Evolutionary conservation across 2,888 invertebrate genomes (phyloP).

Genomic region (Shargacucullia verbasci): DNA sequence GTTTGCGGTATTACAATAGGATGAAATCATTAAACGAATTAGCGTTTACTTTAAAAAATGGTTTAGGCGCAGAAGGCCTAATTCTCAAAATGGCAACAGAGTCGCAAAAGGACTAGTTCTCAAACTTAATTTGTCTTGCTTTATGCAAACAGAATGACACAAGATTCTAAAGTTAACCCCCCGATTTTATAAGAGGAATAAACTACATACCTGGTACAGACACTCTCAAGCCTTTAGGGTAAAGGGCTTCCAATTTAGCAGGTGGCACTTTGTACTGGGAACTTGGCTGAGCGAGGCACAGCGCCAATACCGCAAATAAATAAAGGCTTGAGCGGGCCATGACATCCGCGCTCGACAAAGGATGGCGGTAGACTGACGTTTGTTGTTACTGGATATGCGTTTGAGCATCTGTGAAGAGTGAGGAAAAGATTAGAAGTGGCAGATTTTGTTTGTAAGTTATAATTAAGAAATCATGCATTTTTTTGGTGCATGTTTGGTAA

Average conservation of each 20-base stretch:
- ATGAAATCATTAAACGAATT: too few relatives aligned
- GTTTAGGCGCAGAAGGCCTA: too few relatives aligned
- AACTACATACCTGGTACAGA: constrained; percentile 78
- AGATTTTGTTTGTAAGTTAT: constrained; percentile 2
- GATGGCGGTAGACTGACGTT: constrained; percentile 60
- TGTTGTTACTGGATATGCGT: constrained; percentile 48
- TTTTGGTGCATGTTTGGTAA: too few relatives aligned
- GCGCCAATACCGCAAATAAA: constrained; percentile 57
- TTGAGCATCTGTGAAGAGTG: constrained; percentile 52
- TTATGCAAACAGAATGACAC: too few relatives aligned
- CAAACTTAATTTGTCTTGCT: too few relatives aligned
- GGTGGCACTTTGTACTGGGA: constrained; percentile 81
- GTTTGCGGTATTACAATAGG: too few relatives aligned
- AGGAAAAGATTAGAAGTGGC: constrained; percentile 26
- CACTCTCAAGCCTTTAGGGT: constrained; percentile 89
- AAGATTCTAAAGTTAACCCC: background rate
- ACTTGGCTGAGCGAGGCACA: constrained; percentile 54
- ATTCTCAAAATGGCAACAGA: too few relatives aligned
- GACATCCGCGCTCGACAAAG: constrained; percentile 62
- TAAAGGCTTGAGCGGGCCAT: constrained; percentile 57
- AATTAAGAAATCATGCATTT: background rate
- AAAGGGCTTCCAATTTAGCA: constrained; percentile 89
- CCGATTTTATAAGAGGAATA: background rate
- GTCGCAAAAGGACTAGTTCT: too few relatives aligned
- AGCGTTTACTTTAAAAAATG: too few relatives aligned